Conservation (phyloP, 2,888 invertebrate genomes). For the Steinernema hermaphroditum region DNA sequence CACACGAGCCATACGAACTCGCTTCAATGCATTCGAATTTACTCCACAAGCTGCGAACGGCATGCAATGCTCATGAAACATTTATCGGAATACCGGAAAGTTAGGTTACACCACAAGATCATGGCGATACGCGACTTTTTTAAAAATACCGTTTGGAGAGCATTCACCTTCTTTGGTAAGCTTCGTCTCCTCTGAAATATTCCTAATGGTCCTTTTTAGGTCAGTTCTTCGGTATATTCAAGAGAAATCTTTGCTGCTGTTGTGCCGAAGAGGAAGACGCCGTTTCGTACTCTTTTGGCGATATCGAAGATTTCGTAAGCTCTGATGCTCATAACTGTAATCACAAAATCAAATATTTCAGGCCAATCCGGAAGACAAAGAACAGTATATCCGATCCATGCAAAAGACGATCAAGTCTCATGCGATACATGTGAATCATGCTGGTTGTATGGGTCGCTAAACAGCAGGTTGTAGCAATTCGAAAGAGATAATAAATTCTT, state of each 20-base stretch:
- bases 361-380: background rate
- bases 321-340: no score
- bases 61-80: no score
- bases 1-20: no score
- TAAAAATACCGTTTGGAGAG: background rate
- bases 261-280: background rate
- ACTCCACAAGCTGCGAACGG: no score
- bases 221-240: background rate
- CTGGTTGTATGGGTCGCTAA: no score
- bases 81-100: no score
- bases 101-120: no score
- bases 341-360: constrained; percentile 5
- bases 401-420: constrained; percentile 1
- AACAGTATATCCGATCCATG: background rate
- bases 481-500: no score
- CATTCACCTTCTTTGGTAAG: background rate
- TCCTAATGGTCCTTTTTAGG: background rate
- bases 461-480: no score
- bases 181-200: background rate
- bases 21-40: no score
- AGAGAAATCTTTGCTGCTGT: background rate
- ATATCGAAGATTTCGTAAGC: background rate
- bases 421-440: no score
- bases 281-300: background rate
- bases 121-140: no score